These are phyloP conservation scores for Sitta europaea DNA, from an alignment of 2,113 vertebrate genomes.

Conservation along the genomic window DNA sequence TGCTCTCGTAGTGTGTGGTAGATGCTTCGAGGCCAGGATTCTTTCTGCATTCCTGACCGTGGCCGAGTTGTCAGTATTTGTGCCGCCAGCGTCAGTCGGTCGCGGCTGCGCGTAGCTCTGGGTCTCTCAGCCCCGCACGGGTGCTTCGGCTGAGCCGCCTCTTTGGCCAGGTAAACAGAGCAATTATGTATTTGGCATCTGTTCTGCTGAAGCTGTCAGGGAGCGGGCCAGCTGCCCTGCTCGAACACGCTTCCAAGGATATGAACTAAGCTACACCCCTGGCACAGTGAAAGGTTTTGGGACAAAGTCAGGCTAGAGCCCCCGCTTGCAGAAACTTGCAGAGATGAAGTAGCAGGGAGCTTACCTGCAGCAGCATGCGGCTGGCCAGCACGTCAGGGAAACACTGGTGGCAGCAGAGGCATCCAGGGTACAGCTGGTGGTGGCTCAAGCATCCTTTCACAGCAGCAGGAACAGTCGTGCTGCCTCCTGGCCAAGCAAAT, in stretches of 20 bases:
- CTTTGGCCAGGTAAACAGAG: not conserved
- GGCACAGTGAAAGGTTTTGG: not conserved
- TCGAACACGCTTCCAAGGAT: not conserved
- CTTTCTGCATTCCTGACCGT: not conserved
- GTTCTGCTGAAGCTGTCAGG: not conserved
- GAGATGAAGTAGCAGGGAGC: not conserved
- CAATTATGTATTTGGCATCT: not conserved
- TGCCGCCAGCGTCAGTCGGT: rapidly evolving
- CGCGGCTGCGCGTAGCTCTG: rapidly evolving
- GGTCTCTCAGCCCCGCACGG: not conserved
- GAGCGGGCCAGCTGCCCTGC: not conserved
- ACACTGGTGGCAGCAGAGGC: rapidly evolving
- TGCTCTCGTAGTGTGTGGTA: rapidly evolving
- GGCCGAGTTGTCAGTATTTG: not conserved
- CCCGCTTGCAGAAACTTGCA: not conserved
- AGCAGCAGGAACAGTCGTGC: not conserved
- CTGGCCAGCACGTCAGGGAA: not conserved
- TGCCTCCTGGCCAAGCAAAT: not conserved
- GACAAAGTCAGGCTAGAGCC: not conserved
- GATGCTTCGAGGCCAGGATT: not conserved
- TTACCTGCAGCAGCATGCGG: rapidly evolving
- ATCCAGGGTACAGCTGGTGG: not conserved
- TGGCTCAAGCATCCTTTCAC: not conserved
- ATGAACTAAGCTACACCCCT: not conserved
- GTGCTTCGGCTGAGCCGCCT: not conserved